Conservation (phyloP, 2,888 invertebrate genomes). For the Trisateles emortualis region DNA sequence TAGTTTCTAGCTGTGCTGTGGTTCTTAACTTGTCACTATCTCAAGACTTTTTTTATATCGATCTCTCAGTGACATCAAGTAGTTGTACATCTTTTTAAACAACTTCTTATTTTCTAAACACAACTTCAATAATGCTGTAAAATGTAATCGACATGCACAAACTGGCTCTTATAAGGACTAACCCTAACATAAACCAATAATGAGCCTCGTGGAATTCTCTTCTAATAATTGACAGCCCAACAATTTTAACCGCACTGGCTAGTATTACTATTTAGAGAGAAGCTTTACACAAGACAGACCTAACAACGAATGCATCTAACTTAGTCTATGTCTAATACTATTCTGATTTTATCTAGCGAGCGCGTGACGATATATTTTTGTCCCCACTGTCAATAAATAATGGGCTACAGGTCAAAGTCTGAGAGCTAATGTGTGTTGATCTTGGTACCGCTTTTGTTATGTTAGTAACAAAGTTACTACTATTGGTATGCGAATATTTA, state of each 20-base stretch:
- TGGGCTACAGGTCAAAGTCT: slow-evolving; percentile 70
- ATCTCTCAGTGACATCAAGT: too few species aligned
- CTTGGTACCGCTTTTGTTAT: slow-evolving; percentile 70
- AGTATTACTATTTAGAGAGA: too few species aligned
- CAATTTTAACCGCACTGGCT: background rate
- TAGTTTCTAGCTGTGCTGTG: too few species aligned
- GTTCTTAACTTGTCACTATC: too few species aligned
- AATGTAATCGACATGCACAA: background rate
- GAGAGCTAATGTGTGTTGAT: slow-evolving; percentile 81
- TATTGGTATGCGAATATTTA: slow-evolving; percentile 13
- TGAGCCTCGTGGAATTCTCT: background rate
- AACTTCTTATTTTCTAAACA: too few species aligned
- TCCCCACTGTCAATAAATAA: slow-evolving; percentile 77
- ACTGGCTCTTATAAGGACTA: background rate
- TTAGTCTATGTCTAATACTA: slow-evolving; percentile 34
- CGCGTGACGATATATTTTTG: slow-evolving; percentile 77
- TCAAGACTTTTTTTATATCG: too few species aligned
- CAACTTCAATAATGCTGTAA: too few species aligned
- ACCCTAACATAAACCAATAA: background rate
- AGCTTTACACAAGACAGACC: slow-evolving; percentile 4
- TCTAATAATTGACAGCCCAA: background rate
- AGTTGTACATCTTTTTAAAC: too few species aligned
- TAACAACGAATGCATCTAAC: slow-evolving; percentile 39
- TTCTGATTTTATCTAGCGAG: slow-evolving; percentile 46
- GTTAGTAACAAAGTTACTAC: slow-evolving; percentile 53